Percentiles rank a stretch among this genome's conserved stretches.
phyloP scores from a whole-genome alignment of 1,140 invertebrate genomes.

The Conopomorpha cramerella region DNA sequence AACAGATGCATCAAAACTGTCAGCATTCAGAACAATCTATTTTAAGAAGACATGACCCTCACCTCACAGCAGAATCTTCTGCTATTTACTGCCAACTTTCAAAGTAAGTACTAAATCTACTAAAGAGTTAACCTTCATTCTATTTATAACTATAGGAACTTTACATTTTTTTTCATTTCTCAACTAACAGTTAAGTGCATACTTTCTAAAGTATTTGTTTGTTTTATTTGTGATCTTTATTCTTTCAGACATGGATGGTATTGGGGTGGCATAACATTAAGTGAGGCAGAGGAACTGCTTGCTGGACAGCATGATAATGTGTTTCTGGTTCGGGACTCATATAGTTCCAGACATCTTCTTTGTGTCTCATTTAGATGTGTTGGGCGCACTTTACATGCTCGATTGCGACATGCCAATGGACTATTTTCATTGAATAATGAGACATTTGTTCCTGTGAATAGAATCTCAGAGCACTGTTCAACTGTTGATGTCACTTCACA shows the following conservation, averaged over 20 bases:
- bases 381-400: constrained; percentile 42
- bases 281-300: constrained; percentile 46
- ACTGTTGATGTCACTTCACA: constrained; percentile 48
- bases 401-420: constrained; percentile 47
- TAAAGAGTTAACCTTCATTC: constrained; percentile 1
- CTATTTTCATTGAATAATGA: constrained; percentile 51
- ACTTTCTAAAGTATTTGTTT: no score
- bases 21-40: constrained; percentile 50
- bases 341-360: constrained; percentile 43
- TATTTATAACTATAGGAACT: no score
- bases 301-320: constrained; percentile 54
- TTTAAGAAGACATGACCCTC: constrained; percentile 44
- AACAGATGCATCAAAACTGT: constrained; percentile 36
- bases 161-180: no score
- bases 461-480: constrained; percentile 51
- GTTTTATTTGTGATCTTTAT: constrained; percentile 3
- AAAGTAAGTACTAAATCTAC: constrained; percentile 23
- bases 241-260: constrained; percentile 50
- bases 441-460: constrained; percentile 49
- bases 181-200: no score
- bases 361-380: constrained; percentile 54
- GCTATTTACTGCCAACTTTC: constrained; percentile 49
- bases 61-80: constrained; percentile 43
- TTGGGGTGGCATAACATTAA: constrained; percentile 49
- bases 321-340: constrained; percentile 47